These are phyloP conservation scores for Eilema griseolum DNA, from an alignment of 2,888 invertebrate species.

Conservation along the genomic window DNA sequence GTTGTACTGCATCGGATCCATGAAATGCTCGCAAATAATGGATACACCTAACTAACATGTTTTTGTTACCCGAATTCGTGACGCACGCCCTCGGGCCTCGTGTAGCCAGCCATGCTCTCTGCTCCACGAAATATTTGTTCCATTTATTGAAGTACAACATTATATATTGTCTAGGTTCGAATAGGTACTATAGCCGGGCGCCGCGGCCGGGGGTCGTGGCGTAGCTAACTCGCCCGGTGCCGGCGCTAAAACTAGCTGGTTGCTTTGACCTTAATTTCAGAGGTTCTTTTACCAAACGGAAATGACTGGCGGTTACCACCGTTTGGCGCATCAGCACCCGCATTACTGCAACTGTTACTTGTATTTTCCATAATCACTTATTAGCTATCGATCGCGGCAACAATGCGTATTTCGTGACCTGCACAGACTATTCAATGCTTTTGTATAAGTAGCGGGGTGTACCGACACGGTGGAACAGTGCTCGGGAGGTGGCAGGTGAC, in stretches of 20 bases:
- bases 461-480: neutral
- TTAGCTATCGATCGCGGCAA: constrained; percentile 9
- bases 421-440: neutral
- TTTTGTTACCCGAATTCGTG: no score
- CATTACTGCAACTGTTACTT: constrained; percentile 10
- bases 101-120: no score
- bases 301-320: neutral
- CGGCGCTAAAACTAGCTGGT: neutral
- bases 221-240: neutral
- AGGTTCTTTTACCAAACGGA: constrained; percentile 5
- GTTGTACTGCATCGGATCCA: no score
- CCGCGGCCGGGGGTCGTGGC: no score
- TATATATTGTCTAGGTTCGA: no score
- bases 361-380: constrained; percentile 6
- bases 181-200: no score
- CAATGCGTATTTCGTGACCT: neutral
- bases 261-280: neutral
- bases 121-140: no score
- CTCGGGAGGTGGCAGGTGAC: no score
- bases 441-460: neutral
- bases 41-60: no score
- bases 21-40: no score
- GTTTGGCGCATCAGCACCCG: constrained; percentile 16
- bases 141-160: no score
- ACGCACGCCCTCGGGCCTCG: no score